Evolutionary conservation across 2,797 vertebrate species (phyloP).

Genomic region (Enteromius treurensis): DNA sequence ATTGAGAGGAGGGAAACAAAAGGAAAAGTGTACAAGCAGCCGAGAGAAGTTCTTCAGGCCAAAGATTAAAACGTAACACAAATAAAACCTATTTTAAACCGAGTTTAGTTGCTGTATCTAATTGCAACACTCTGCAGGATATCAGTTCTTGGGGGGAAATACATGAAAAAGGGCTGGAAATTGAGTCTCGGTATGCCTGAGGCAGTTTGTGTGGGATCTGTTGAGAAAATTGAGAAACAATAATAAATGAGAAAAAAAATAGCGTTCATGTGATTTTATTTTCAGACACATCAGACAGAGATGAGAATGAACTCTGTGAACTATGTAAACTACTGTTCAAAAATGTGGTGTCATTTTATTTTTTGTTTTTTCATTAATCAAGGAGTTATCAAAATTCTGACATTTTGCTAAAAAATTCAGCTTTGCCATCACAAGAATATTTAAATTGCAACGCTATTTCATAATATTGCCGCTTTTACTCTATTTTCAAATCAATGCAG

Average conservation of each 20-base stretch:
- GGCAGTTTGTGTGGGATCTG: conserved; percentile 36
- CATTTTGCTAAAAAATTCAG: not conserved
- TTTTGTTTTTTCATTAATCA: not conserved
- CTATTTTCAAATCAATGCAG: not conserved
- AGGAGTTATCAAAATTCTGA: not conserved
- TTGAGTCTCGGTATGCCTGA: not conserved
- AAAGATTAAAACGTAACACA: not conserved
- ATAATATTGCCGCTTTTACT: not conserved
- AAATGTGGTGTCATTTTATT: not conserved
- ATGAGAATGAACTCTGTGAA: not conserved
- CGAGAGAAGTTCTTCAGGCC: conserved; percentile 21
- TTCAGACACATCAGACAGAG: not conserved
- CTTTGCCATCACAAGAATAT: not conserved
- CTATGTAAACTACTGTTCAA: not conserved
- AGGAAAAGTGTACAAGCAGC: not conserved
- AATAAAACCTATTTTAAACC: conserved; percentile 31
- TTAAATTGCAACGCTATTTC: not conserved
- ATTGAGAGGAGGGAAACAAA: not conserved
- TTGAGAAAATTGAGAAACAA: conserved; percentile 23
- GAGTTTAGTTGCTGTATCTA: conserved; percentile 12
- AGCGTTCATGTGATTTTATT: not conserved
- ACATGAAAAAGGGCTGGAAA: not conserved
- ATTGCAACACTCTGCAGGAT: not conserved
- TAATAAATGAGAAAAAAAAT: not conserved
- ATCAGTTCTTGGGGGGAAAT: not conserved